Base-by-base conservation (phyloP, 2,113 vertebrate species). In the Corythaixoides concolor region DNA sequence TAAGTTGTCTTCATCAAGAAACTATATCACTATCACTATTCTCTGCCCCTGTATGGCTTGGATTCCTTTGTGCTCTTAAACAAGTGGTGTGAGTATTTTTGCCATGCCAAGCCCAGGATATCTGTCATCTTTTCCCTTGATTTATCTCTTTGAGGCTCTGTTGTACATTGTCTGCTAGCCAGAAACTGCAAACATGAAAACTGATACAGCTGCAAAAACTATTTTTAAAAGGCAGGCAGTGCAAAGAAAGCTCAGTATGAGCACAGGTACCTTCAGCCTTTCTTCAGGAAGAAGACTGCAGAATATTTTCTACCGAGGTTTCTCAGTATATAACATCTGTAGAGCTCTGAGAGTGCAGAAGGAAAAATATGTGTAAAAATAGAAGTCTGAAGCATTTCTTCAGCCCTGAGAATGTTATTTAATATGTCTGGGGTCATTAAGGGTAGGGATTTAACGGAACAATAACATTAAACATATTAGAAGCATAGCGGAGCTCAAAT, bases 401-500 rank as follows among this genome's bases (percentile, higher is more conserved):
- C 58, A 85, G 84, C 55, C 67, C 81, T 47, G 45, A 91, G 89
- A 95, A 91, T 28, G 92, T 88, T 91, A 92, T 92, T 95, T 96
- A 97, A 95, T 94, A 91, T 85, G 74, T 95, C 94, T 88, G 92
- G 70, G 92, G 95, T 97, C 95, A 94, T 89, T 85, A 97, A 91
- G 81, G 91, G 84, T 73, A 85, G 50, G 63, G 95, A 89, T 96
- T 96, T 95, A 91, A 91, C 2, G 55, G 94, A 95, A 96, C 77
- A 96, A 89, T 89, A 96, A 94, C 67, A 91, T 95, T 93, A 95
- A 95, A 93, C 52, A 73, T 79, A 91, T 90, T 91, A 95, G 91
- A 91, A 95, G 91, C 93, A 88, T 52, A 96, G 73, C 87, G 68
- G 64, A 96, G 89, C 78, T 95, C 94, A 55, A 69, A 89, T 93